phyloP scores from a whole-genome alignment of 2,113 vertebrate genomes.

The Sapayoa aenigma region DNA sequence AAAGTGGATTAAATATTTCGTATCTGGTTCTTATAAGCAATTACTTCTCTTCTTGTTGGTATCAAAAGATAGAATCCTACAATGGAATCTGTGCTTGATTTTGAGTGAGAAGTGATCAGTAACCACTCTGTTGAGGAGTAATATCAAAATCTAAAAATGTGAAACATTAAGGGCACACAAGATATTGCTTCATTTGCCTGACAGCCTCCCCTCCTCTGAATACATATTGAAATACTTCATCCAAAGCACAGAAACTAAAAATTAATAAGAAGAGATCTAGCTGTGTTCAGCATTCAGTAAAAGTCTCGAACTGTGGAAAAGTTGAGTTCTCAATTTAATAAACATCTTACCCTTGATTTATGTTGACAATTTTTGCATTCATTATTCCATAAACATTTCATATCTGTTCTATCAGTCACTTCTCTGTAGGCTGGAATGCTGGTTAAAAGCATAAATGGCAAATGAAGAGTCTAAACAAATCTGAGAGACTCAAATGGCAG shows the following conservation, averaged over 20 bases:
- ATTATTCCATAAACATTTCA: background rate
- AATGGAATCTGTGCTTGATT: background rate
- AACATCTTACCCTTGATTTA: background rate
- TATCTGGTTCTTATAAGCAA: background rate
- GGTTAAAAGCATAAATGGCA: background rate
- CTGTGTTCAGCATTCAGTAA: background rate
- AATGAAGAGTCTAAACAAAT: background rate
- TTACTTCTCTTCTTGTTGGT: background rate
- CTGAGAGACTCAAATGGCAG: background rate
- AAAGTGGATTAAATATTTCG: background rate
- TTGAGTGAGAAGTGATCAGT: background rate
- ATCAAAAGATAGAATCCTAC: background rate
- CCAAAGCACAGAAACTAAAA: background rate
- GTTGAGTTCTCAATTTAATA: background rate
- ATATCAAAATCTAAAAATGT: background rate
- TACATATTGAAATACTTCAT: background rate
- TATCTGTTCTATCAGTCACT: background rate
- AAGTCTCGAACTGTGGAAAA: background rate
- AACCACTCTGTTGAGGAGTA: background rate
- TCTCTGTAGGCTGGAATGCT: background rate
- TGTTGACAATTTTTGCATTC: background rate
- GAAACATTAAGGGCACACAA: background rate
- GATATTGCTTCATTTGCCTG: background rate
- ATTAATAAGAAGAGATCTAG: background rate
- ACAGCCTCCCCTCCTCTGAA: background rate